A percentile compares a stretch with the other conserved stretches of the same genome.
These are phyloP conservation scores for Ophion costatus DNA, from an alignment of 2,888 invertebrate genomes.

Conservation along the genomic window DNA sequence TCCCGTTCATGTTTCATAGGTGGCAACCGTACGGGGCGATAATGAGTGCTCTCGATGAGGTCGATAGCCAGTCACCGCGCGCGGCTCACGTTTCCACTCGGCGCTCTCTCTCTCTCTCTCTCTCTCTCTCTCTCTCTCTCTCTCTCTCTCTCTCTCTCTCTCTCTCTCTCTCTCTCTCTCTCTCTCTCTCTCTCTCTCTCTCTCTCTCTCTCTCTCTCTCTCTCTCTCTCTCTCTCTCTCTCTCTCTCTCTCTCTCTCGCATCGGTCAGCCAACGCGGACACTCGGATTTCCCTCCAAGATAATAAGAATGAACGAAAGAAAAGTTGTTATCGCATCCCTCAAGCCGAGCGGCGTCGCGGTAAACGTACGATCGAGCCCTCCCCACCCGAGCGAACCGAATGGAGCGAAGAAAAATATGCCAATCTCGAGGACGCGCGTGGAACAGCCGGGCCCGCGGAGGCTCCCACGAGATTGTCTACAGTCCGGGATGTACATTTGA, in stretches of 20 bases:
- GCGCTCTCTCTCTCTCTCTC: no score
- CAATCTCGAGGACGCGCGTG: not conserved
- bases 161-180: no score
- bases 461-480: no score
- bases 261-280: not conserved
- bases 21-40: no score
- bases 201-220: no score
- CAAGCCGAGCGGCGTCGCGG: not conserved
- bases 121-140: no score
- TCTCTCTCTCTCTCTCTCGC: not conserved
- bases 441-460: not conserved
- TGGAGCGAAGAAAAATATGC: not conserved
- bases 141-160: no score
- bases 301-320: not conserved
- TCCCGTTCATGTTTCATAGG: not conserved
- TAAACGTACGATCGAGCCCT: no score
- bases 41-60: not conserved
- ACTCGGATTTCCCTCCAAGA: not conserved
- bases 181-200: no score
- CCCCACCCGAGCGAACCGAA: not conserved
- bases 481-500: no score
- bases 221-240: no score
- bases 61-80: not conserved
- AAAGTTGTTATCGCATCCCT: not conserved
- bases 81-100: not conserved